Evolutionary conservation across 2,113 vertebrate species (phyloP).

Genomic region (Sinocyclocheilus maitianheensis): DNA sequence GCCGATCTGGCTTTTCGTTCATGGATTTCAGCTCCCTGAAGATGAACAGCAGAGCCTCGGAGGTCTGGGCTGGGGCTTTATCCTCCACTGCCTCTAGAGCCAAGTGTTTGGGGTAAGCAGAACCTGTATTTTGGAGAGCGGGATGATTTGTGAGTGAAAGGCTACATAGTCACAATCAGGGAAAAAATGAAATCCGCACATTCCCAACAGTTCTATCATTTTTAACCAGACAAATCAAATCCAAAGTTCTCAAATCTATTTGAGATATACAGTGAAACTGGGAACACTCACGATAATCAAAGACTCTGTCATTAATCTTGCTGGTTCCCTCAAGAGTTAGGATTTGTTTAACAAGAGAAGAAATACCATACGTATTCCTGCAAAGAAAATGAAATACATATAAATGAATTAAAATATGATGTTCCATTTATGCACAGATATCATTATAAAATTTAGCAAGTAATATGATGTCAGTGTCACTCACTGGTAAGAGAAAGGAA

Average conservation of each 20-base stretch:
- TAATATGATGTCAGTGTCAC: constrained; percentile 54
- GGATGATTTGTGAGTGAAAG: background rate
- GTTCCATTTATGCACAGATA: background rate
- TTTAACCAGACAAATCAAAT: background rate
- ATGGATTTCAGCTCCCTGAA: constrained; percentile 79
- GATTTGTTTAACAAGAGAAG: constrained; percentile 81
- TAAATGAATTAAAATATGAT: background rate
- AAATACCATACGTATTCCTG: constrained; percentile 80
- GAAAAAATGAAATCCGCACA: background rate
- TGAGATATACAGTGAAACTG: background rate
- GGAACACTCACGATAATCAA: constrained; percentile 75
- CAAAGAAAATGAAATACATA: background rate
- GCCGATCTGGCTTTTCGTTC: constrained; percentile 72
- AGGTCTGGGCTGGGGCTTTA: constrained; percentile 69
- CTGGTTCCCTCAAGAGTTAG: constrained; percentile 79
- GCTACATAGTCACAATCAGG: background rate
- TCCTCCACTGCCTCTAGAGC: constrained; percentile 73
- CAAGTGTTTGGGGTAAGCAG: constrained; percentile 44
- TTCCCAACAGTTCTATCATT: background rate
- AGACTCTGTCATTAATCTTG: constrained; percentile 79
- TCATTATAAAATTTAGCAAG: background rate
- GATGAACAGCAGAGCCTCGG: constrained; percentile 73
- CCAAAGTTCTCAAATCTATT: background rate
- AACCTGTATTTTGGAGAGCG: background rate
- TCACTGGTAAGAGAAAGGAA: constrained; percentile 82